Base-by-base conservation (phyloP, 37 sponge, comb jelly and placozoan genomes). In the Tethya wilhelma region DNA sequence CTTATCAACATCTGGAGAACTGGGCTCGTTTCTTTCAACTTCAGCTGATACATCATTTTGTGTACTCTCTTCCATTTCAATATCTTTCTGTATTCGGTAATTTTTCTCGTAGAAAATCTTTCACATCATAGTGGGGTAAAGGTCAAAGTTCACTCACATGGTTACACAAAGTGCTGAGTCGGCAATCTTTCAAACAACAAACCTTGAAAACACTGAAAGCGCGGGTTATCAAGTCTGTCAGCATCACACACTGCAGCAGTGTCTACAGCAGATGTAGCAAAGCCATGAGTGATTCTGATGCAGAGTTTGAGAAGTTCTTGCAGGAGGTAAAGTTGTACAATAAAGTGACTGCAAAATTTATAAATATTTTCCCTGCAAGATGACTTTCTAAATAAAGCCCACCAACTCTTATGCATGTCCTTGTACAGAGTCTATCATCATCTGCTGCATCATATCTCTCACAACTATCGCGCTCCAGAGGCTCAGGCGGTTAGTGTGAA, bases 251-350 rank as follows among this genome's bases (percentile, higher is more conserved):
- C n/a, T n/a, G n/a, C n/a, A n/a, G n/a, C n/a, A n/a, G n/a, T n/a
- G n/a, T n/a, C n/a, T n/a, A n/a, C n/a, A n/a, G n/a, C n/a, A n/a
- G n/a, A n/a, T n/a, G n/a, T n/a, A n/a, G n/a, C n/a, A n/a, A n/a
- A 9, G 34, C 39, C 42, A 78, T 78, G 79, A 66, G 67, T 22
- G 79, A 78, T 44, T 66, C 79, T 53, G 78, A 77, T 44, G 64
- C 64, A 31, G 90, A 90, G 33, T 90, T 90, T 41, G 81, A 90
- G 33, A 58, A 63, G 1, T 90, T 90, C 57, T 43, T 90, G 70
- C 85, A 80, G 58, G 62, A 79, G 75, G 90, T 84, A 45, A 78
- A 77, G 22, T 22, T 37, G 53, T 19, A 19, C 9, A 19, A 9
- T 49, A 49, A 19, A 14, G 14, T 49, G 53, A 9, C 9, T 19